These are phyloP conservation scores for Maniola jurtina DNA, from an alignment of 1,140 invertebrate genomes.

Conservation along the genomic window DNA sequence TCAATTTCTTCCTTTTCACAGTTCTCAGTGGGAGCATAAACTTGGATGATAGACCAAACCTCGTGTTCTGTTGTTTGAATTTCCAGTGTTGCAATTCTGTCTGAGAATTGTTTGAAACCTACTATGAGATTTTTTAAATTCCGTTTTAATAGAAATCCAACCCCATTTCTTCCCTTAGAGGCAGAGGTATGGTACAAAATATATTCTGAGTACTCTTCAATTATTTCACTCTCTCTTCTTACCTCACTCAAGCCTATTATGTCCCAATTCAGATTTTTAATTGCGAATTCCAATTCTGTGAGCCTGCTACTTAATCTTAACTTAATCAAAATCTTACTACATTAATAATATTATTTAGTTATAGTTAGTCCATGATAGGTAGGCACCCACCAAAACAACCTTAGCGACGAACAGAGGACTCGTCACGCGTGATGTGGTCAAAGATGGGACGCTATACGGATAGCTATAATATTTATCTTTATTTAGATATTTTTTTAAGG, in stretches of 20 bases:
- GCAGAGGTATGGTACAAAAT: slow-evolving; percentile 7
- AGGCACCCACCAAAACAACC: no score
- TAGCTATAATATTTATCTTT: no score
- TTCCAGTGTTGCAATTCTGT: not conserved
- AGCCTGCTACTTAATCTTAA: no score
- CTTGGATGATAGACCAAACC: not conserved
- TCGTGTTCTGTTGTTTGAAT: not conserved
- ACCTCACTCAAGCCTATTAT: slow-evolving; percentile 21
- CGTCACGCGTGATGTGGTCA: no score
- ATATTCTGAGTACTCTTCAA: slow-evolving; percentile 3
- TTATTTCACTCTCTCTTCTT: slow-evolving; percentile 5
- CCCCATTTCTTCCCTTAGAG: slow-evolving; percentile 6
- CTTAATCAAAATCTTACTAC: no score
- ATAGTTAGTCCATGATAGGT: no score
- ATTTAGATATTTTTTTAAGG: no score
- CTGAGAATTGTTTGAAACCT: not conserved
- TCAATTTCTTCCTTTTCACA: slow-evolving; percentile 14
- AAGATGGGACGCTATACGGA: no score
- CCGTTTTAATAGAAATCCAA: not conserved
- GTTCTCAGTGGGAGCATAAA: not conserved
- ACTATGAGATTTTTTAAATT: not conserved
- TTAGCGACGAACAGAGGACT: no score
- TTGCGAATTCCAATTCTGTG: not conserved
- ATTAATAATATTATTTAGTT: no score
- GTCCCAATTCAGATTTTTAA: slow-evolving; percentile 21